phyloP scores from a whole-genome alignment of 2,113 vertebrate species.

The Myiopsitta monachus region DNA sequence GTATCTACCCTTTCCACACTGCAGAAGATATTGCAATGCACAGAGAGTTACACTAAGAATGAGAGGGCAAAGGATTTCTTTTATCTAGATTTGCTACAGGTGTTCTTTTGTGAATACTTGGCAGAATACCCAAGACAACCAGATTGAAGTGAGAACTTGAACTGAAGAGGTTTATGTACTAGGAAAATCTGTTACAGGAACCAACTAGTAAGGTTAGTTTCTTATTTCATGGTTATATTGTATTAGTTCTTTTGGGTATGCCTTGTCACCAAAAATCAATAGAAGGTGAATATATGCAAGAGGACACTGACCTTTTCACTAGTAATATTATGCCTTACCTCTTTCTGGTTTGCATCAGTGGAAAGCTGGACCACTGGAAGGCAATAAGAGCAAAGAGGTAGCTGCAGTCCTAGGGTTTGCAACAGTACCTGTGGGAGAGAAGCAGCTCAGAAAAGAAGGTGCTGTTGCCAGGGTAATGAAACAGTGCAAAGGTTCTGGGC shows the following conservation, averaged over 20 bases:
- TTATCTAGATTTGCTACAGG: not conserved
- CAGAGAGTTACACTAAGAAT: not conserved
- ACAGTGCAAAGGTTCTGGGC: not conserved
- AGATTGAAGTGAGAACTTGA: not conserved
- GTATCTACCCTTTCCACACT: not conserved
- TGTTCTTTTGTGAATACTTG: not conserved
- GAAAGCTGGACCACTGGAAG: not conserved
- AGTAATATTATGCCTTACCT: not conserved
- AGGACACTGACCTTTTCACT: not conserved
- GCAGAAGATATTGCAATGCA: not conserved
- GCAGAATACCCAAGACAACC: not conserved
- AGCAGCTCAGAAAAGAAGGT: not conserved
- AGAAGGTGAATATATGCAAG: not conserved
- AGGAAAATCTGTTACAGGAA: not conserved
- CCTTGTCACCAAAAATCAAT: not conserved
- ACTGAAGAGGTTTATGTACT: not conserved
- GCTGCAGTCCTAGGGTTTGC: not conserved
- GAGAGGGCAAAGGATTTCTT: not conserved
- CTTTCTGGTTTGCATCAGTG: not conserved
- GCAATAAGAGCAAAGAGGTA: not conserved
- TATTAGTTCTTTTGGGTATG: not conserved
- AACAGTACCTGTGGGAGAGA: not conserved
- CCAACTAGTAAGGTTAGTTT: not conserved
- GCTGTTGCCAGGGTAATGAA: not conserved
- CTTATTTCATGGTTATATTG: not conserved